phyloP scores from a whole-genome alignment of 2,797 vertebrate species.

The Mycteria americana region DNA sequence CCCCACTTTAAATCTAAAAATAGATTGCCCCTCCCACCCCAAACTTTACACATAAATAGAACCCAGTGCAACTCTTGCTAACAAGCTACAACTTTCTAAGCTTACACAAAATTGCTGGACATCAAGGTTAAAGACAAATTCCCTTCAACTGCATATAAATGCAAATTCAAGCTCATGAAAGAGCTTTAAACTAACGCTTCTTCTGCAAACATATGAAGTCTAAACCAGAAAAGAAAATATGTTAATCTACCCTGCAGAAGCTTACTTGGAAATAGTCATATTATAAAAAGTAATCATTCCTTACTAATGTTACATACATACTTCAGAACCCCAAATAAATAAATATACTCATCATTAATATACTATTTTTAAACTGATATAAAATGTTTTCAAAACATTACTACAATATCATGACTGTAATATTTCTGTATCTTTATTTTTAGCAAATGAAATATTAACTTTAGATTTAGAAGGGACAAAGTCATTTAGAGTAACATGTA shows the following conservation, averaged over 20 bases:
- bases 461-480: background rate
- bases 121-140: background rate
- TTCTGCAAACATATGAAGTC: background rate
- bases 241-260: background rate
- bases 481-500: background rate
- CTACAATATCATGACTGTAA: background rate
- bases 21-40: accelerated
- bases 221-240: background rate
- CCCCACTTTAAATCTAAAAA: background rate
- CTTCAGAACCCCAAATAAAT: background rate
- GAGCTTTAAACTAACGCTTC: background rate
- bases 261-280: background rate
- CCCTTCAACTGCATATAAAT: background rate
- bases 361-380: background rate
- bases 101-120: background rate
- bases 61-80: background rate
- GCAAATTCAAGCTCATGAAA: background rate
- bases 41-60: background rate
- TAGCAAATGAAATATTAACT: background rate
- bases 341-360: background rate
- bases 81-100: background rate
- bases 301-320: background rate
- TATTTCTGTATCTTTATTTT: background rate
- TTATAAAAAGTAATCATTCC: background rate
- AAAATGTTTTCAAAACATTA: background rate